phyloP scores from a whole-genome alignment of 2,797 vertebrate genomes.

The Enteromius afrohamiltoni region DNA sequence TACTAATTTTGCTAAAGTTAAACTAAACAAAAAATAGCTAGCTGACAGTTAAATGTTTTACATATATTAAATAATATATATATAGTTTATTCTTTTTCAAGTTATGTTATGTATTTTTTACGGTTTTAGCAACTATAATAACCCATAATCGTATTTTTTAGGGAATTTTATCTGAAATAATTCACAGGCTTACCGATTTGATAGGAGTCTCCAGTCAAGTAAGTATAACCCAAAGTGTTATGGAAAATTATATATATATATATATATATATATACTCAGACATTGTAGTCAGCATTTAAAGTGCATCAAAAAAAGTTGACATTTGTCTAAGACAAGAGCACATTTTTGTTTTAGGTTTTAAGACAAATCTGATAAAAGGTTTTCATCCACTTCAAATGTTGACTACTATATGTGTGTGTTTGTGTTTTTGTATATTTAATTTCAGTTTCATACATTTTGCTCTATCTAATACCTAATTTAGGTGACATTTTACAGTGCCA shows the following conservation, averaged over 20 bases:
- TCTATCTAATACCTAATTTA: conserved; percentile 53
- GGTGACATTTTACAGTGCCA: conserved; percentile 73
- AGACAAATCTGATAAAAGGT: too few relatives aligned
- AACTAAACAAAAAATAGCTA: not conserved
- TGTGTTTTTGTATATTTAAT: too few relatives aligned
- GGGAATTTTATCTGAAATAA: conserved; percentile 72
- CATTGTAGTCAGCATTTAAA: too few relatives aligned
- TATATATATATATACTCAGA: too few relatives aligned
- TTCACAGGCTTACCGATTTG: conserved; percentile 74
- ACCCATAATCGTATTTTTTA: conserved; percentile 35
- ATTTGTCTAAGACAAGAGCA: too few relatives aligned
- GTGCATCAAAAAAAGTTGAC: too few relatives aligned
- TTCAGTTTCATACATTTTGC: not conserved
- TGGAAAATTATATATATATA: not conserved
- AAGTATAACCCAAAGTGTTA: conserved; percentile 31
- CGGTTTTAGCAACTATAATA: not conserved
- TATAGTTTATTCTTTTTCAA: not conserved
- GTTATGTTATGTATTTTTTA: not conserved
- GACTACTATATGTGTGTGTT: too few relatives aligned
- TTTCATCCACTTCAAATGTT: too few relatives aligned
- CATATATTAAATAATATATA: not conserved
- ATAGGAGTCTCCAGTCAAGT: conserved; percentile 76
- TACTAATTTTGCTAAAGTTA: not conserved
- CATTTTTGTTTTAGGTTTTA: too few relatives aligned
- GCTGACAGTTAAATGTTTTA: not conserved